Conservation (phyloP, 2,797 vertebrate species). For the Pantherophis vulpinus region DNA sequence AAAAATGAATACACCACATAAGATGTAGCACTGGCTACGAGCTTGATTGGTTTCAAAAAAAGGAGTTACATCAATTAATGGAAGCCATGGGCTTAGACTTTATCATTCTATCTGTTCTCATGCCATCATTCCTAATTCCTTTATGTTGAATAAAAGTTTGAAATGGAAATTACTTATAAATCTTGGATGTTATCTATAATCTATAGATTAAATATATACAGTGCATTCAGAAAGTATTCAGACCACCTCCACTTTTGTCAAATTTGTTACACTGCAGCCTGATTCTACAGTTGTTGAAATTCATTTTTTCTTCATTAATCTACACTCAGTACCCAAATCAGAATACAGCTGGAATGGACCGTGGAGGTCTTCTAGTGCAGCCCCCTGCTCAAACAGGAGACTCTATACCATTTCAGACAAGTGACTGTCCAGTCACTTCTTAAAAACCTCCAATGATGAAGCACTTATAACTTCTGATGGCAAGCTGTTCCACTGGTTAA, state of each 20-base stretch:
- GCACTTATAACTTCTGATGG: too few relatives aligned
- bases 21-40: neutral
- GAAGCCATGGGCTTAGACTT: neutral
- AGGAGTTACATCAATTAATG: neutral
- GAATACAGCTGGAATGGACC: too few relatives aligned
- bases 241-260: neutral
- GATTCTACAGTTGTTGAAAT: neutral
- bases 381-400: too few relatives aligned
- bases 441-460: too few relatives aligned
- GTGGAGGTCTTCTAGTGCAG: too few relatives aligned
- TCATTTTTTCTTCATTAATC: neutral
- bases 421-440: too few relatives aligned
- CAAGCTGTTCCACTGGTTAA: too few relatives aligned
- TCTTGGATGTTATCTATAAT: neutral
- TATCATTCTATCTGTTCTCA: neutral
- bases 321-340: neutral
- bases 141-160: neutral
- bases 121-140: neutral
- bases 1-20: neutral
- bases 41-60: neutral
- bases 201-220: neutral
- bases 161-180: neutral
- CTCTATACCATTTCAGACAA: too few relatives aligned
- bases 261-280: neutral
- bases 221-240: neutral